Percentiles rank a stretch among this genome's conserved stretches.
phyloP scores from a whole-genome alignment of 2,797 vertebrate species.

The Xenopus petersii region DNA sequence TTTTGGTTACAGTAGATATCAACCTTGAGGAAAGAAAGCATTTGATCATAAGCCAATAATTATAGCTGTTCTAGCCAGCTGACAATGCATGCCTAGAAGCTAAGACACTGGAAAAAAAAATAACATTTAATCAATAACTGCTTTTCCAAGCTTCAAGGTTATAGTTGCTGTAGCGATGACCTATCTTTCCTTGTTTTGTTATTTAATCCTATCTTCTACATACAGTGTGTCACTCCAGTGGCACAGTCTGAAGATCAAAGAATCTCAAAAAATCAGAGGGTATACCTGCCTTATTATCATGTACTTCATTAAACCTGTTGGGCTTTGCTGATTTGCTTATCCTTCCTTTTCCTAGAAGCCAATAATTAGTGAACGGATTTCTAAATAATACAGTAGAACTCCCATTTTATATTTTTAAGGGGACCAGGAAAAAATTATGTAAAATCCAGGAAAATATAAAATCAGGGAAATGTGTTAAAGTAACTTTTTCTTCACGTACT shows the following conservation, averaged over 20 bases:
- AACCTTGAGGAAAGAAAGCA: conserved; percentile 10
- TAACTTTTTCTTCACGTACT: too few species aligned
- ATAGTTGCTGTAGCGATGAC: conserved; percentile 38
- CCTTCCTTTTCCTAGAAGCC: too few species aligned
- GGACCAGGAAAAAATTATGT: too few species aligned
- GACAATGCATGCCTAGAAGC: conserved; percentile 39
- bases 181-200: conserved; percentile 27
- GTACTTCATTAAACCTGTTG: too few species aligned
- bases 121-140: conserved; percentile 46
- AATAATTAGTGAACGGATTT: too few species aligned
- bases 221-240: not conserved
- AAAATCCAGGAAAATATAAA: too few species aligned
- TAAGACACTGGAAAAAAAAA: conserved; percentile 33
- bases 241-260: not conserved
- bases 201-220: conserved; percentile 20
- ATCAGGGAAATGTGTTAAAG: too few species aligned
- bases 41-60: conserved; percentile 31
- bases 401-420: too few species aligned
- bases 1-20: conserved; percentile 10
- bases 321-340: too few species aligned
- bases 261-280: not conserved
- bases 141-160: conserved; percentile 46
- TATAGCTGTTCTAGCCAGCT: conserved; percentile 25
- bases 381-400: too few species aligned
- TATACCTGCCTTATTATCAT: too few species aligned